Evolutionary conservation across 1,140 invertebrate genomes (phyloP), one percentile per base, ranked within the genome.

Genomic region (Drosophila repleta): DNA sequence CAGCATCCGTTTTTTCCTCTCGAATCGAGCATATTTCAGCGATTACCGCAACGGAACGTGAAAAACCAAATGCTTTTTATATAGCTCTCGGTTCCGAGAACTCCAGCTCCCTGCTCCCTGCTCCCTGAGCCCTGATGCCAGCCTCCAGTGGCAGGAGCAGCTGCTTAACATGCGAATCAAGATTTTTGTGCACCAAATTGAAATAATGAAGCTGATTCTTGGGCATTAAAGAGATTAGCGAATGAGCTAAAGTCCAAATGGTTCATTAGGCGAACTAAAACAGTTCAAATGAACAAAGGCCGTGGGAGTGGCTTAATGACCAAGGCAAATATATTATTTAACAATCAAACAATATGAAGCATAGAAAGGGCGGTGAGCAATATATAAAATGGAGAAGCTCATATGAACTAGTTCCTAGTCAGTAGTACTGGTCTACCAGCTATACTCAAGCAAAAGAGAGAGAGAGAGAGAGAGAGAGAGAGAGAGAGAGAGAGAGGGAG

Each of bases 21-120:
- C 0, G 39, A 1, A 21, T 61, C 21, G 13, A 58, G 53, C 68
- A 66, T 71, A 66, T 63, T 63, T 60, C 10, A 39, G 8, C 60
- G 62, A 71, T 71, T 66, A 66, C 61, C 68, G 52, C 49, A 32
- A 26, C 41, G 41, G n/a, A 56, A 52, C 39, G 41, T 35, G 26
- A 46, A 60, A 45, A 60, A 46, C 41, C 57, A 65, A 55, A 24
- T 62, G 65, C 11, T 61, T 68, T 51, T 68, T 61, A 43, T 60
- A 17, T 35, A 32, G 8, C 26, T 29, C 26, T n/a, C n/a, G n/a
- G n/a, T n/a, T n/a, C n/a, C n/a, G n/a, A n/a, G n/a, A n/a, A n/a
- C n/a, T n/a, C 41, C 43, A 41, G 39, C 15, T 6, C 18, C 18
- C 43, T 7, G 18, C 20, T 46, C 32, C 32, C 32, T 11, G 32